Evolutionary conservation across 2,888 invertebrate species (phyloP).

Genomic region (Thecocarcelia acutangulata): DNA sequence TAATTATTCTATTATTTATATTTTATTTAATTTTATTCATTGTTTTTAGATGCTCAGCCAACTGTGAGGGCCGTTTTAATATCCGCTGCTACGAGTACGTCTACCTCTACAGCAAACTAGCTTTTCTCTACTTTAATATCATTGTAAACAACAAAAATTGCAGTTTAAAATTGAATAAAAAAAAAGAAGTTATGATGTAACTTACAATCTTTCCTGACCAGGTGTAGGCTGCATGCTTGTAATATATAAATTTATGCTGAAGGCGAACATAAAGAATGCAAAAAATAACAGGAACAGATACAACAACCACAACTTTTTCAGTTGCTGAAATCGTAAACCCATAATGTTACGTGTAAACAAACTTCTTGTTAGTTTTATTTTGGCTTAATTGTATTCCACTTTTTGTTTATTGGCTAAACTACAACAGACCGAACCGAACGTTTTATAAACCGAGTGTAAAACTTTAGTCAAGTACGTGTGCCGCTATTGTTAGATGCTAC

Average conservation of each 20-base stretch:
- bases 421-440: slow-evolving; percentile 21
- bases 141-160: neutral
- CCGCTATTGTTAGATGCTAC: slow-evolving; percentile 12
- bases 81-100: slow-evolving; percentile 29
- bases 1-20: slow-evolving; percentile 40
- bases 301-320: slow-evolving; percentile 80
- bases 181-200: slow-evolving; percentile 32
- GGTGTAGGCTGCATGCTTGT: slow-evolving; percentile 75
- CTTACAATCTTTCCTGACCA: slow-evolving; percentile 67
- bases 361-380: slow-evolving; percentile 52
- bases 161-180: neutral
- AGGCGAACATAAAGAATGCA: slow-evolving; percentile 81
- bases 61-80: slow-evolving; percentile 60
- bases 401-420: slow-evolving; percentile 23
- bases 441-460: neutral
- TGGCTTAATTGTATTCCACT: slow-evolving; percentile 42
- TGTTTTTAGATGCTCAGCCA: slow-evolving; percentile 55
- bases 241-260: slow-evolving; percentile 81
- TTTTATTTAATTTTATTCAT: slow-evolving; percentile 50
- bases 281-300: slow-evolving; percentile 81
- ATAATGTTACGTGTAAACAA: slow-evolving; percentile 71
- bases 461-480: neutral
- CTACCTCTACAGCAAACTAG: slow-evolving; percentile 6
- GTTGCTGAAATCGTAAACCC: slow-evolving; percentile 79
- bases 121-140: neutral